phyloP scores from a whole-genome alignment of 1,140 invertebrate genomes.

The Aethina tumida region DNA sequence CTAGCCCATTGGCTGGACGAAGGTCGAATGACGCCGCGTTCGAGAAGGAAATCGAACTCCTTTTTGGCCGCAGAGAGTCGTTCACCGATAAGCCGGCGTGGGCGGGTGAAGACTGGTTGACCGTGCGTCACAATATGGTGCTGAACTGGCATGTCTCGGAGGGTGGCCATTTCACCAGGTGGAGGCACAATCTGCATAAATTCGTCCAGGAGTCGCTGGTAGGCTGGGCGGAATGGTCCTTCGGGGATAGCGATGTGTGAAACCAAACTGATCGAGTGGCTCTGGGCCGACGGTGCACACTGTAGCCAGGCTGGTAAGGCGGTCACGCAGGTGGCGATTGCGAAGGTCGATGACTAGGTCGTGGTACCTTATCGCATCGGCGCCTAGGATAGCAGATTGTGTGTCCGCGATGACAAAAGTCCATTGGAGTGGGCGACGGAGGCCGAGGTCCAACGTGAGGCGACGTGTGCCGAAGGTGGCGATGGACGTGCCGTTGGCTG shows the following conservation, averaged over 20 bases:
- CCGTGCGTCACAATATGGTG: slow-evolving; percentile 27
- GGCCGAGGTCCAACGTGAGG: slow-evolving; percentile 10
- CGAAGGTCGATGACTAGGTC: too few relatives aligned
- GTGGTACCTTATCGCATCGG: too few relatives aligned
- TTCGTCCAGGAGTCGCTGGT: too few relatives aligned
- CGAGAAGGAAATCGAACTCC: slow-evolving; percentile 26
- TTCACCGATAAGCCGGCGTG: slow-evolving; percentile 29
- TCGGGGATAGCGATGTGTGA: too few relatives aligned
- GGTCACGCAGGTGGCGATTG: too few relatives aligned
- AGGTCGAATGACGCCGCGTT: slow-evolving; percentile 21
- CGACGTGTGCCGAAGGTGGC: slow-evolving; percentile 9
- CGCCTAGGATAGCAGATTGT: slow-evolving; percentile 14
- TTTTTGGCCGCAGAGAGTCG: slow-evolving; percentile 27
- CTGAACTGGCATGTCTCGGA: too few relatives aligned
- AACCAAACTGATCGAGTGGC: too few relatives aligned
- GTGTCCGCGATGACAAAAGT: slow-evolving; percentile 14
- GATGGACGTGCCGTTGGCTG: slow-evolving; percentile 7
- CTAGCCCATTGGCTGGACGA: slow-evolving; percentile 34
- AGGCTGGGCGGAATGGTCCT: too few relatives aligned
- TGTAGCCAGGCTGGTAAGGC: too few relatives aligned
- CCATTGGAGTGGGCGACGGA: slow-evolving; percentile 12
- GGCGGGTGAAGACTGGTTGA: slow-evolving; percentile 23
- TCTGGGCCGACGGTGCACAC: too few relatives aligned
- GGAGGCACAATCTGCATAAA: too few relatives aligned
- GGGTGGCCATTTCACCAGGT: too few relatives aligned